Conservation (phyloP, 2,113 vertebrate genomes). For the Hippocampus comes region DNA sequence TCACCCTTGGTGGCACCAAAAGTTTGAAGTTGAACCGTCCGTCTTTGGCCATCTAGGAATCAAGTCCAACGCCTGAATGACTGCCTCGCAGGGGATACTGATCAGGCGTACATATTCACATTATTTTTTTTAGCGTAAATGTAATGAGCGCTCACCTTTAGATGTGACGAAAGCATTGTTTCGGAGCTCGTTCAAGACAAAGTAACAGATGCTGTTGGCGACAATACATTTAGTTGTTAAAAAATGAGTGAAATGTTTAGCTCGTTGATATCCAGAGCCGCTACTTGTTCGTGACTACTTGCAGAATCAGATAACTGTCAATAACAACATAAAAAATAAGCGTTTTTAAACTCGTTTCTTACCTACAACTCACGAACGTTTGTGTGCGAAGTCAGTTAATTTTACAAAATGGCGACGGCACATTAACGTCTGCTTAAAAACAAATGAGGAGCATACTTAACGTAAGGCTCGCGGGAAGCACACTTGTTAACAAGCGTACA, state of each 20-base stretch:
- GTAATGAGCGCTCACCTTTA: background rate
- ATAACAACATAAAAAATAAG: background rate
- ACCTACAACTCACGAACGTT: background rate
- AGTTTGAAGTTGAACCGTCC: constrained; percentile 71
- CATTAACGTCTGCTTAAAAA: background rate
- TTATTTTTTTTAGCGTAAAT: background rate
- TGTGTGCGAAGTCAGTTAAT: background rate
- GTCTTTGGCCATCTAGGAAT: constrained; percentile 65
- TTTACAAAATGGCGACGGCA: background rate
- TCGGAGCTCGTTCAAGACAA: background rate
- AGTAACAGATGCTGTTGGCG: background rate
- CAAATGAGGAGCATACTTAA: no score
- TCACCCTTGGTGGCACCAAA: constrained; percentile 63
- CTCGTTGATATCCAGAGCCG: background rate
- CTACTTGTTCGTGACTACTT: background rate
- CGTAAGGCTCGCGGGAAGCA: no score
- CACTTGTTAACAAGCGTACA: no score
- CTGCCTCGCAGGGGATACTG: background rate
- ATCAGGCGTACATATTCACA: background rate
- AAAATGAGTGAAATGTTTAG: background rate
- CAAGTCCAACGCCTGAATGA: background rate
- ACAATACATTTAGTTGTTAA: background rate
- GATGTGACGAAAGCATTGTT: background rate
- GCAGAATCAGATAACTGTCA: background rate
- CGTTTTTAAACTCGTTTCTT: background rate